Conservation (phyloP, 1,140 invertebrate genomes). For the Sarcophaga peregrina region DNA sequence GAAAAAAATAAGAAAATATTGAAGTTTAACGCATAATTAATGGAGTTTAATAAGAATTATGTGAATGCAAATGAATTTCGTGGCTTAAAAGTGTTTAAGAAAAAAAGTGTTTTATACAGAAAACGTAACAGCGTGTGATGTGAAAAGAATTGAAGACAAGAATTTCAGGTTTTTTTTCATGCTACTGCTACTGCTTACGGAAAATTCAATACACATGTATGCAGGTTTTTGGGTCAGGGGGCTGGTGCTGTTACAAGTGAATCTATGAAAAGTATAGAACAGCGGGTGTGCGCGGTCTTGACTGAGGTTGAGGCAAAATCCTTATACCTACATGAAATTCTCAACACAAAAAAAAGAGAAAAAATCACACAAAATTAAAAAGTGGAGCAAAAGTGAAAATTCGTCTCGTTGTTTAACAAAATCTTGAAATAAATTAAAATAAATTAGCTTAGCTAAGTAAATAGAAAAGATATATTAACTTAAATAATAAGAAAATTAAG, state of each 20-base stretch:
- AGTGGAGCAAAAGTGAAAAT: slow-evolving; percentile 46
- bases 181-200: slow-evolving; percentile 13
- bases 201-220: slow-evolving; percentile 49
- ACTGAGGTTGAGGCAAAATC: slow-evolving; percentile 41
- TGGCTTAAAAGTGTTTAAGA: background rate
- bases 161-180: slow-evolving; percentile 22
- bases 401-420: background rate
- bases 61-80: background rate
- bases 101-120: slow-evolving; percentile 34
- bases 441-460: background rate
- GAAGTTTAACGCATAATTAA: background rate
- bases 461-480: background rate
- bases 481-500: slow-evolving; percentile 3
- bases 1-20: slow-evolving; percentile 35
- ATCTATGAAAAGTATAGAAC: slow-evolving; percentile 26
- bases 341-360: slow-evolving; percentile 12
- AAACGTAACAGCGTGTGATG: slow-evolving; percentile 26
- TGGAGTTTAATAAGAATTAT: background rate
- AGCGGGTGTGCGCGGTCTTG: slow-evolving; percentile 43
- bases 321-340: slow-evolving; percentile 48
- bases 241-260: slow-evolving; percentile 43
- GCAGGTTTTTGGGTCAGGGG: slow-evolving; percentile 44
- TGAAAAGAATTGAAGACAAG: slow-evolving; percentile 20
- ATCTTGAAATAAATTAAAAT: too few relatives aligned
- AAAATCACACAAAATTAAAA: slow-evolving; percentile 41